phyloP scores from a whole-genome alignment of 2,113 vertebrate genomes.

The Sceloporus undulatus region DNA sequence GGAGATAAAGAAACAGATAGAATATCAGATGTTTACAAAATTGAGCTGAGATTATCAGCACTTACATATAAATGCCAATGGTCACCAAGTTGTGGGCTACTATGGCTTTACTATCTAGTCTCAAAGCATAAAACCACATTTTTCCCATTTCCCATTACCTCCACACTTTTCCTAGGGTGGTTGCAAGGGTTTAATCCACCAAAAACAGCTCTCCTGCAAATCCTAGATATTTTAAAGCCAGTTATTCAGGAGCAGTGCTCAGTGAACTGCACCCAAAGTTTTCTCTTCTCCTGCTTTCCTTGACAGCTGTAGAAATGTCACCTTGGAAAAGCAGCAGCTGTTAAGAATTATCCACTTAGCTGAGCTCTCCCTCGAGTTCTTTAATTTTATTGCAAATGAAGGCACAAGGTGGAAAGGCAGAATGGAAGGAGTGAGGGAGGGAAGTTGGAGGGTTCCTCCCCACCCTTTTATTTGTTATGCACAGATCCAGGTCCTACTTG shows the following conservation, averaged over 20 bases:
- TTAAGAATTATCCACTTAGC: slow-evolving; percentile 45
- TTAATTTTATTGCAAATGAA: slow-evolving; percentile 18
- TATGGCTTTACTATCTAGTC: not conserved
- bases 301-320: slow-evolving; percentile 50
- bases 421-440: rapidly evolving
- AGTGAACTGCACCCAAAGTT: slow-evolving; percentile 6
- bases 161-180: slow-evolving; percentile 22
- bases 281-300: slow-evolving; percentile 19
- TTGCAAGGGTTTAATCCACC: not conserved
- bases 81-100: not conserved
- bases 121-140: slow-evolving; percentile 24
- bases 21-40: not conserved
- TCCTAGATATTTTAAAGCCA: not conserved
- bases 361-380: slow-evolving; percentile 32
- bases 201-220: not conserved
- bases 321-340: slow-evolving; percentile 23
- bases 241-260: not conserved
- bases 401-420: not conserved
- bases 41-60: not conserved
- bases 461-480: not conserved
- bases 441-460: rapidly evolving
- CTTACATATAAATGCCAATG: not conserved
- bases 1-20: not conserved
- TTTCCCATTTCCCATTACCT: no score
- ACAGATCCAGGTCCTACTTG: rapidly evolving